These are phyloP conservation scores for Cryptomyrus ogoouensis DNA, from an alignment of 2,113 vertebrate species.

Conservation along the genomic window DNA sequence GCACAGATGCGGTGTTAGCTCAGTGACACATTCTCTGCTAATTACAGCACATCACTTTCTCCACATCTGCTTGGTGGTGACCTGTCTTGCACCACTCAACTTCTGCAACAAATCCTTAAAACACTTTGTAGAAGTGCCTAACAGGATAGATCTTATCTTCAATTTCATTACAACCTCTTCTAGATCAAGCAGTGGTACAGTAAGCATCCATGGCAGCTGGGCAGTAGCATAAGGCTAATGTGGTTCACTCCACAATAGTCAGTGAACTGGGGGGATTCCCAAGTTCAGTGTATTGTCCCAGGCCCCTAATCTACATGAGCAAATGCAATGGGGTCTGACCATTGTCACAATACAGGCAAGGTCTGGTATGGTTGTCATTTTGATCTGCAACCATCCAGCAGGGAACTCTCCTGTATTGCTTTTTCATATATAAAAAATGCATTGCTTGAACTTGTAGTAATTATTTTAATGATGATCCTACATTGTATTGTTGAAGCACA, in stretches of 20 bases:
- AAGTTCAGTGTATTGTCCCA: neutral
- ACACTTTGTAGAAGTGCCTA: neutral
- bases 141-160: neutral
- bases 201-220: neutral
- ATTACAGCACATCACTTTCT: neutral
- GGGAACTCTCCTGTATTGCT: slow-evolving; percentile 59
- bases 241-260: neutral
- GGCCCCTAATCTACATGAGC: slow-evolving; percentile 54
- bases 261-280: neutral
- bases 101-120: neutral
- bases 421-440: slow-evolving; percentile 24
- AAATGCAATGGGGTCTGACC: slow-evolving; percentile 52
- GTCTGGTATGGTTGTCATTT: slow-evolving; percentile 57
- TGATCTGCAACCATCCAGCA: slow-evolving; percentile 43
- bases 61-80: neutral
- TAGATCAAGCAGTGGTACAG: neutral
- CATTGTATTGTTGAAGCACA: slow-evolving; percentile 39
- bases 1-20: neutral
- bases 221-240: neutral
- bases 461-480: slow-evolving; percentile 64
- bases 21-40: neutral
- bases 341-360: slow-evolving; percentile 55
- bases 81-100: neutral
- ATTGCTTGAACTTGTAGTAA: slow-evolving; percentile 59
- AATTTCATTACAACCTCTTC: neutral